Evolutionary conservation across 37 sponge, comb jelly and placozoan species (phyloP).

Genomic region (Eunapius fragilis): DNA sequence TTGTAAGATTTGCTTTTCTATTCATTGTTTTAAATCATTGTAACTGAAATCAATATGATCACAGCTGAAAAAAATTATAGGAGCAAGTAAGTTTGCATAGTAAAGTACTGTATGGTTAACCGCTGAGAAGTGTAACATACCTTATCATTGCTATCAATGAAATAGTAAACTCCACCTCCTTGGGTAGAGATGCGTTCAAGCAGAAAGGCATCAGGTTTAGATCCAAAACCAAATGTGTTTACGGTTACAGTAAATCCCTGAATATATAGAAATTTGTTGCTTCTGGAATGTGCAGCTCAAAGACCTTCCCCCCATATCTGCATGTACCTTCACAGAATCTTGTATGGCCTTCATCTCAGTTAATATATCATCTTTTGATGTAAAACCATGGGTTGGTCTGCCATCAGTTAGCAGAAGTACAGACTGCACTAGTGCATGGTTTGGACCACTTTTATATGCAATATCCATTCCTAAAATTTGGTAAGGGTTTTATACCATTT

Average conservation of each 20-base stretch:
- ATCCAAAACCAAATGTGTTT: constrained; percentile 93
- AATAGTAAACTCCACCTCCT: constrained; percentile 89
- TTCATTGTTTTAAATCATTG: no score
- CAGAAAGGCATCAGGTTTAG: constrained; percentile 79
- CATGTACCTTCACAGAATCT: background rate
- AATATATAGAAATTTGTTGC: background rate
- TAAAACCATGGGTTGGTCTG: constrained; percentile 75
- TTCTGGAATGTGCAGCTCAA: no score
- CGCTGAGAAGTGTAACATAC: no score
- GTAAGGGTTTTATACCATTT: no score
- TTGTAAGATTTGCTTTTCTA: no score
- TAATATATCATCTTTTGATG: constrained; percentile 53
- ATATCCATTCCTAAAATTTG: no score
- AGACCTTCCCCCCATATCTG: background rate
- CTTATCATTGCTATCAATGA: constrained; percentile 89
- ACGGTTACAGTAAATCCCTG: constrained; percentile 82
- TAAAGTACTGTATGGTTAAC: no score
- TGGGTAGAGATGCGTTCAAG: constrained; percentile 82
- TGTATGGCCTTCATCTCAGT: constrained; percentile 67
- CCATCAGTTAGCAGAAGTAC: constrained; percentile 93
- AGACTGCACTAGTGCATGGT: constrained; percentile 80
- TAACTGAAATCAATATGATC: no score
- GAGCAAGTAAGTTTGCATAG: no score
- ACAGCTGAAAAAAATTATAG: no score
- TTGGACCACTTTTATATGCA: no score